phyloP scores from a whole-genome alignment of 1,140 invertebrate genomes.

The Danaus plexippus region DNA sequence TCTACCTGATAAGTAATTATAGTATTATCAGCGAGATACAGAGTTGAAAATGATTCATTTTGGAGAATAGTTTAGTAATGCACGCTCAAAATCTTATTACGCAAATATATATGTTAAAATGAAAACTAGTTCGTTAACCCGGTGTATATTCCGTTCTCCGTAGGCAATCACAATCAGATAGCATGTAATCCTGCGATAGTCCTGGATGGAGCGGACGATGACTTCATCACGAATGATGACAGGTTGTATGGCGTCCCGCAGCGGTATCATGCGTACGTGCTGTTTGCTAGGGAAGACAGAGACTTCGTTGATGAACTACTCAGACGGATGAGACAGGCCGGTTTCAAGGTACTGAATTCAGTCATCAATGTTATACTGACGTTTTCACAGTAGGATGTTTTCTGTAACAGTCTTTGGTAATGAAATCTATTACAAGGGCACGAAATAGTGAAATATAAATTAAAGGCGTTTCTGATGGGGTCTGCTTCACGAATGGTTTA shows the following conservation, averaged over 20 bases:
- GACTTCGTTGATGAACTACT: conserved; percentile 44
- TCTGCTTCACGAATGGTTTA: not conserved
- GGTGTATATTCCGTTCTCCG: too few species aligned
- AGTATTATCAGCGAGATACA: too few species aligned
- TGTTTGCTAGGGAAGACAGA: conserved; percentile 44
- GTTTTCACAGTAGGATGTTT: too few species aligned
- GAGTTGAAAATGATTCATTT: too few species aligned
- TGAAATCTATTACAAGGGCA: too few species aligned
- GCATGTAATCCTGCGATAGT: conserved; percentile 3
- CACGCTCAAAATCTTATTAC: too few species aligned
- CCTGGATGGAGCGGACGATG: conserved; percentile 22
- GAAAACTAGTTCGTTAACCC: conserved; percentile 1
- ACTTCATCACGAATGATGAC: conserved; percentile 47
- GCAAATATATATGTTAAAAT: conserved; percentile 11
- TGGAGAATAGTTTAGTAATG: too few species aligned
- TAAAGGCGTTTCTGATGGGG: too few species aligned
- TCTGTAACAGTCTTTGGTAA: too few species aligned
- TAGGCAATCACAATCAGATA: conserved; percentile 11
- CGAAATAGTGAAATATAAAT: too few species aligned
- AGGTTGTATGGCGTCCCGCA: conserved; percentile 32
- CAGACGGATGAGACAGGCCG: conserved; percentile 23
- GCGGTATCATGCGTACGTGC: conserved; percentile 48
- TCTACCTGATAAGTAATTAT: too few species aligned
- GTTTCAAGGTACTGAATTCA: conserved; percentile 31
- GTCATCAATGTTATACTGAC: too few species aligned